These are phyloP conservation scores for Cynocephalus volans DNA, from an alignment of 2,113 vertebrate species.

Conservation along the genomic window DNA sequence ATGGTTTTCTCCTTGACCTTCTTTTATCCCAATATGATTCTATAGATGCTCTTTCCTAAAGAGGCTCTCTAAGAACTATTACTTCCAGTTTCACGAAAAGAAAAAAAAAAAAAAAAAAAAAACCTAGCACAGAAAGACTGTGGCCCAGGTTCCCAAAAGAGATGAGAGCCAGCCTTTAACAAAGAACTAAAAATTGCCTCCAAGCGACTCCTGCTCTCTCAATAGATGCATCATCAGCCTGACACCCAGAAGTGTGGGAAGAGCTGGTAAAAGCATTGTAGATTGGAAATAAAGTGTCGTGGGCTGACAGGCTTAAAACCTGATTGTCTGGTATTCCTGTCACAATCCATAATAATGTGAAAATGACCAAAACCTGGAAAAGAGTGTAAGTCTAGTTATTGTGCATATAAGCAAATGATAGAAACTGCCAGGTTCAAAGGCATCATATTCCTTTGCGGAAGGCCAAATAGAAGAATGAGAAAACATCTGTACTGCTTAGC, in stretches of 20 bases:
- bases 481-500: not conserved
- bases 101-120: not conserved
- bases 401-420: not conserved
- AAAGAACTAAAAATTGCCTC: not conserved
- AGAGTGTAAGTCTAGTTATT: not conserved
- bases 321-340: slow-evolving; percentile 51
- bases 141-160: not conserved
- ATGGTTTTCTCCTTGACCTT: not conserved
- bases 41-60: not conserved
- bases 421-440: not conserved
- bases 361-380: slow-evolving; percentile 54
- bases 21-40: not conserved
- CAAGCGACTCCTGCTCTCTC: not conserved
- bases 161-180: not conserved
- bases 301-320: slow-evolving; percentile 56
- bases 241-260: not conserved
- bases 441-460: not conserved
- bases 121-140: not conserved
- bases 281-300: slow-evolving; percentile 50
- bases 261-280: slow-evolving; percentile 6
- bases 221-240: not conserved
- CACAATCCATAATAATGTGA: slow-evolving; percentile 44
- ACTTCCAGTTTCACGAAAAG: not conserved
- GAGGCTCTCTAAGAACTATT: not conserved
- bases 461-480: not conserved